Evolutionary conservation across 2,797 vertebrate genomes (phyloP).

Genomic region (Hapalemur alaotrensis): DNA sequence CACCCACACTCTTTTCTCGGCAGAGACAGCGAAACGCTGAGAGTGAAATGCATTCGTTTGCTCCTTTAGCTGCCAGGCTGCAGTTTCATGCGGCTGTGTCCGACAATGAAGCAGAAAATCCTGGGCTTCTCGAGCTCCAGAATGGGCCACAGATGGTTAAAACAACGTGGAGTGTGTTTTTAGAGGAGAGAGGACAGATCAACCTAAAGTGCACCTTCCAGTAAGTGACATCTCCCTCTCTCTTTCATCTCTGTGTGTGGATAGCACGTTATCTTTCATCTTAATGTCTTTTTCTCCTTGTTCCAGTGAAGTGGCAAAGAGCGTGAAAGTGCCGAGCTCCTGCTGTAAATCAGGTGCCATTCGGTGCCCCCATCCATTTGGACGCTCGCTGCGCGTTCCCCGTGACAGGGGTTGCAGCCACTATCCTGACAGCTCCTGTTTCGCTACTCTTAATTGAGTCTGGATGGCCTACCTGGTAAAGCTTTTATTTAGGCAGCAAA

Average conservation of each 20-base stretch:
- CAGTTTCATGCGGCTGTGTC: not conserved
- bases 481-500: not conserved
- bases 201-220: not conserved
- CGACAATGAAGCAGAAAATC: not conserved
- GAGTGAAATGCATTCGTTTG: not conserved
- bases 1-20: not conserved
- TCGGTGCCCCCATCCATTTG: not conserved
- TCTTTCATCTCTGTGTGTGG: constrained; percentile 36
- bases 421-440: not conserved
- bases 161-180: not conserved
- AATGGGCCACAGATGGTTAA: not conserved
- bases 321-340: not conserved
- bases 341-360: not conserved
- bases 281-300: constrained; percentile 35
- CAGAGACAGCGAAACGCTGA: not conserved
- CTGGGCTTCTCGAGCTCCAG: not conserved
- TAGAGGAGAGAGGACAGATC: not conserved
- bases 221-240: not conserved
- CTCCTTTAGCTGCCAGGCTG: not conserved
- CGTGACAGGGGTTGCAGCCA: not conserved
- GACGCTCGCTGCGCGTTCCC: not conserved
- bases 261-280: constrained; percentile 22
- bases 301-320: constrained; percentile 11
- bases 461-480: not conserved
- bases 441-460: not conserved